phyloP scores from a whole-genome alignment of 2,797 vertebrate species.

The Lates japonicus region DNA sequence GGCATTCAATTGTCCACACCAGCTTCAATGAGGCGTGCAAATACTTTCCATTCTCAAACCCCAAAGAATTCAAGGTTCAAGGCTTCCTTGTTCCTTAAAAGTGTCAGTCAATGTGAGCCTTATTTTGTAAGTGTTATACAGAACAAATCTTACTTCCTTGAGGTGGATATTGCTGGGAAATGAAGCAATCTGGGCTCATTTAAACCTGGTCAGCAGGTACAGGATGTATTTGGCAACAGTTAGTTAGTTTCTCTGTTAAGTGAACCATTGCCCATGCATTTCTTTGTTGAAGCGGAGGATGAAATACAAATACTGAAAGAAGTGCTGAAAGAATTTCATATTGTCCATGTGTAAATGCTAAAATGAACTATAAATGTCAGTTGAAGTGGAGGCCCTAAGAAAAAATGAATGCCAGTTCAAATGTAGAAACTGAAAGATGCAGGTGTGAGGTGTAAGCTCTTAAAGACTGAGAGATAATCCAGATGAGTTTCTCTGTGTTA shows the following conservation, averaged over 20 bases:
- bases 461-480: background rate
- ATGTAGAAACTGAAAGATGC: background rate
- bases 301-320: background rate
- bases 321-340: background rate
- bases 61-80: background rate
- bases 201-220: background rate
- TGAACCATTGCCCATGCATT: background rate
- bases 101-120: constrained; percentile 10
- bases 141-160: background rate
- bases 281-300: background rate
- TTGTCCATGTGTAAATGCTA: background rate
- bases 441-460: background rate
- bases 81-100: constrained; percentile 64
- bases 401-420: background rate
- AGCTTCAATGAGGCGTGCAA: constrained; percentile 8
- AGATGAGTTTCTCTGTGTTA: background rate
- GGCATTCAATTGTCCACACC: background rate
- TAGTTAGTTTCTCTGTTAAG: background rate
- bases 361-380: background rate
- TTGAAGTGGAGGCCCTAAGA: background rate
- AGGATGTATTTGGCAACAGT: background rate
- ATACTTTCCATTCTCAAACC: constrained; percentile 20
- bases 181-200: background rate
- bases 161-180: background rate
- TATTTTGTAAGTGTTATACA: background rate